A percentile compares a stretch with the other conserved stretches of the same genome.
Evolutionary conservation across 2,888 invertebrate species (phyloP).

Genomic region (Caenorhabditis becei): DNA sequence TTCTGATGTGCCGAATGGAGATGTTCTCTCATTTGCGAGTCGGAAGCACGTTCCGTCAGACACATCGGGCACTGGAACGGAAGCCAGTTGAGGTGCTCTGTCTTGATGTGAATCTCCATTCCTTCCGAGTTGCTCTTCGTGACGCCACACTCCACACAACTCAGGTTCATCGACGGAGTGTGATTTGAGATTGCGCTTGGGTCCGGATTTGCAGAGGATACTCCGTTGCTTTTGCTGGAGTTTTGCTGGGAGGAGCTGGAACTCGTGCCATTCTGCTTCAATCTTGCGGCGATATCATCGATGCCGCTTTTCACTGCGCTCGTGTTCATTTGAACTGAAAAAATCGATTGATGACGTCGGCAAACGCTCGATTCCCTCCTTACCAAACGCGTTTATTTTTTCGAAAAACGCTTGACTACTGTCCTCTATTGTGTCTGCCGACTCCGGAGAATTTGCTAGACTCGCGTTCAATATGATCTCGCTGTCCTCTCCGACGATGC

Average conservation of each 20-base stretch:
- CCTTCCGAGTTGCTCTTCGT: constrained; percentile 77
- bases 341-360: too few species aligned
- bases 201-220: constrained; percentile 6
- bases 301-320: constrained; percentile 56
- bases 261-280: constrained; percentile 61
- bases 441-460: constrained; percentile 37
- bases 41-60: constrained; percentile 75
- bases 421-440: constrained; percentile 12
- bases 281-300: constrained; percentile 66
- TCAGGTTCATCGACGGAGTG: constrained; percentile 73
- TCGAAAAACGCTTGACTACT: constrained; percentile 42
- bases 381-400: constrained; percentile 25
- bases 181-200: constrained; percentile 64
- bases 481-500: constrained; percentile 48
- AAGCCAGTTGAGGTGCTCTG: constrained; percentile 80
- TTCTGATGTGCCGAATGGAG: constrained; percentile 78
- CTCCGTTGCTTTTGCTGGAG: constrained; percentile 15
- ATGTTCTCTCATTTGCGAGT: constrained; percentile 81
- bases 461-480: constrained; percentile 53
- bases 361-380: background rate
- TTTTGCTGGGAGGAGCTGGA: background rate
- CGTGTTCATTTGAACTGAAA: constrained; percentile 41
- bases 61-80: constrained; percentile 80
- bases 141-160: constrained; percentile 78
- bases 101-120: constrained; percentile 78